These are phyloP conservation scores for Bergia puertoricense DNA, from an alignment of 92 coral and sea anemone genomes.

Conservation along the genomic window DNA sequence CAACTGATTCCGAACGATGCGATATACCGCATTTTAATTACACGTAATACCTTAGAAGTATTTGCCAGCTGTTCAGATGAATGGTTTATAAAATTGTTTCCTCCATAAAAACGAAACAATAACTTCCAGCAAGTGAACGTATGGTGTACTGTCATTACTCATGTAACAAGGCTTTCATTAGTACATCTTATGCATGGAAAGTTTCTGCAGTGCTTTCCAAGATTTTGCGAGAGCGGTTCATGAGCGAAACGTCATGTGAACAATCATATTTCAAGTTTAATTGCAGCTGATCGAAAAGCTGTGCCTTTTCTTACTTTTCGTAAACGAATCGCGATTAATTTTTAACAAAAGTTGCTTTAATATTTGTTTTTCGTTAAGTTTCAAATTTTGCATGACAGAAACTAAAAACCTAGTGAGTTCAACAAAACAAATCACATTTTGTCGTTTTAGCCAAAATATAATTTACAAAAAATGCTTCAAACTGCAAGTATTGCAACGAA, in stretches of 20 bases:
- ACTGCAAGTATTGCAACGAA: too few species aligned
- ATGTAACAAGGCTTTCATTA: background rate
- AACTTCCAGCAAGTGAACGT: background rate
- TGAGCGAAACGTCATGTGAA: background rate
- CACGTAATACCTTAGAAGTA: background rate
- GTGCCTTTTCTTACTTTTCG: background rate
- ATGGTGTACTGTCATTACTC: background rate
- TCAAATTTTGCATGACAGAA: too few species aligned
- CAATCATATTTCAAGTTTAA: background rate
- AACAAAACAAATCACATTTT: too few species aligned
- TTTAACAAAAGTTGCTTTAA: background rate
- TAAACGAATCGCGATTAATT: background rate
- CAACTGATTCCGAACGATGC: background rate
- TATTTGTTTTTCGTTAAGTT: too few species aligned
- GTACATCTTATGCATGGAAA: background rate
- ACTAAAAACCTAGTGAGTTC: too few species aligned
- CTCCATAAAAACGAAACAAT: background rate
- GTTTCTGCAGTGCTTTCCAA: background rate
- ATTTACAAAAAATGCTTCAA: too few species aligned
- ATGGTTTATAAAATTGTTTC: background rate
- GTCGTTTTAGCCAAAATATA: too few species aligned
- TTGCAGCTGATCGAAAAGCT: background rate
- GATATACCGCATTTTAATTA: slow-evolving; percentile 15
- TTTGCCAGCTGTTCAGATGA: slow-evolving; percentile 13
- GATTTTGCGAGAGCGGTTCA: background rate